Base-by-base conservation (phyloP, 2,888 invertebrate genomes). In the Sphinx pinastri region DNA sequence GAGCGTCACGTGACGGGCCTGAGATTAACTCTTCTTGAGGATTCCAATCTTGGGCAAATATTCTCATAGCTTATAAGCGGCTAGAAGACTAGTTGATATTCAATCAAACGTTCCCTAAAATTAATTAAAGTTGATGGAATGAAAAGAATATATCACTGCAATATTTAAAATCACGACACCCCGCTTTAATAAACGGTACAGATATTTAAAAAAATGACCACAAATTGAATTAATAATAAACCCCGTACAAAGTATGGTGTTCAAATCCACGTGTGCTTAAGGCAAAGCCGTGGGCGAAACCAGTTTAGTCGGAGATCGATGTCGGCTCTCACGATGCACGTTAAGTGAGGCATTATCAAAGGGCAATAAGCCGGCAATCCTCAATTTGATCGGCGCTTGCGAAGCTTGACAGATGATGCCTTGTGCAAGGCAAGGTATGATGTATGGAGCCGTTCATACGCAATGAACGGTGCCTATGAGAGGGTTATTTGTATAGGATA, bases 381-480 rank as follows among this genome's bases (percentile, higher is more conserved):
- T 81, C 86, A 83, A 85, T 88, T 87, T 87, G 87, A 89, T 86
- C 81, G 87, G 81, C 84, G 87, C 84, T 87, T 82, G 81, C 77
- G 82, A 80, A 86, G 87, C 89, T 80, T 88, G 88, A 88, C 86
- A 82, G 83, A 86, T 87, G 85, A 87, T 84, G 75, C 75, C 76
- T 76, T 73, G 77, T 77, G 47, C 49, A 49, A 19, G 63, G 19
- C 19, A 60, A 49, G 63, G 49, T 63, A 68, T 74, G 73, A 76
- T 73, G 76, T 74, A 77, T 60, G 68, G 59, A 31, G 38, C 38
- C 52, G 51, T 16, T 60, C 38, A 59, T 49, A n/a, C 49, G 31
- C 38, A 52, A 60, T 60, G 38, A 68, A 52, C 38, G 68, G 25
- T 45, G 68, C 13, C 38, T 19, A 57, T 19, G 45, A 0, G 66